These are phyloP conservation scores for Podarcis raffonei DNA, from an alignment of 2,113 vertebrate species.

Conservation along the genomic window DNA sequence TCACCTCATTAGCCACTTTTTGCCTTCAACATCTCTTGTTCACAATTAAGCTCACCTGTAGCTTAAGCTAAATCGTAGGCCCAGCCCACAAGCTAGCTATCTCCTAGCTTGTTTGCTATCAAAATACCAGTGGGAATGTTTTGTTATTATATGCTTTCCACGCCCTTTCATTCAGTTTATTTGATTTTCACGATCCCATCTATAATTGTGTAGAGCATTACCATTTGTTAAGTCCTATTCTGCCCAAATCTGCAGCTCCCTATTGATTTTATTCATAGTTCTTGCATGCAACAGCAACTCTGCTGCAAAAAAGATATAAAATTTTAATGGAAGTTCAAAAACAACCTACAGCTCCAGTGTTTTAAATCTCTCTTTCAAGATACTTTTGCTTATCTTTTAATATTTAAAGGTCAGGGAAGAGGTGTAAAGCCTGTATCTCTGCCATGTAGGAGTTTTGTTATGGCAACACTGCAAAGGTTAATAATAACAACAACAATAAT, in stretches of 20 bases:
- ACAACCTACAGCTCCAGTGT: conserved; percentile 36
- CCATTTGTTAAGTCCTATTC: conserved; percentile 33
- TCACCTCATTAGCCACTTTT: neutral
- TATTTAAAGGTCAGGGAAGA: conserved; percentile 70
- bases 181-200: conserved; percentile 26
- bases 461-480: conserved; percentile 31
- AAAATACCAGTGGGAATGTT: neutral
- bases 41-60: neutral
- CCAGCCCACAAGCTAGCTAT: neutral
- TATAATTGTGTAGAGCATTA: conserved; percentile 21
- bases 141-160: conserved; percentile 8
- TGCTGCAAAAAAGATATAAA: conserved; percentile 46
- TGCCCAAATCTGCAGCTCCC: conserved; percentile 37
- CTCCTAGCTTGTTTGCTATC: neutral
- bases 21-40: too few relatives aligned
- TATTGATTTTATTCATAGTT: conserved; percentile 66
- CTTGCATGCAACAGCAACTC: conserved; percentile 21
- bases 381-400: conserved; percentile 55
- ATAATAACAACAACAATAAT: conserved; percentile 3
- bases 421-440: conserved; percentile 29
- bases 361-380: conserved; percentile 58
- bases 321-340: conserved; percentile 53
- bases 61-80: neutral
- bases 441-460: conserved; percentile 24
- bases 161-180: neutral